Base-by-base conservation (phyloP, 2,797 vertebrate species). In the Erithacus rubecula region DNA sequence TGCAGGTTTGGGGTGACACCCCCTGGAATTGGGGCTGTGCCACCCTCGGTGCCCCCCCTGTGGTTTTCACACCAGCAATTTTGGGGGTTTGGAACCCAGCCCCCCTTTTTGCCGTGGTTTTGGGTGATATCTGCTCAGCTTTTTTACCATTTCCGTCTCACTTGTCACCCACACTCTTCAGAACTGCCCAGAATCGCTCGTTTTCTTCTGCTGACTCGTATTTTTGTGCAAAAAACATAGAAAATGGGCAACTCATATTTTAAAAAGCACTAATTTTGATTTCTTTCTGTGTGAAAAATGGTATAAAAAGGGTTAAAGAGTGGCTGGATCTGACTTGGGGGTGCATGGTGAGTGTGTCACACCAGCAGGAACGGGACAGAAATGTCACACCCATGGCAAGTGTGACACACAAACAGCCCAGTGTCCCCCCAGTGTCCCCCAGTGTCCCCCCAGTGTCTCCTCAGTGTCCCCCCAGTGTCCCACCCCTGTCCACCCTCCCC, bases 191-290 rank as follows among this genome's bases (percentile, higher is more conserved):
- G 43, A 47, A 24, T 11, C 0, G 4, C 9, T 44, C 2, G 0
- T 55, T 58, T 58, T n/a, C 23, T 47, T 19, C 16, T 63, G 58
- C 34, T 9, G 51, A 2, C 41, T 49, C 36, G 6, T 5, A 1
- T 12, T 56, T 21, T 12, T 11, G 30, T 20, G 20, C 9, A n/a
- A n/a, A 29, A n/a, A 15, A 5, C 0, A 3, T 5, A 19, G 10
- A 37, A 83, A 46, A 64, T 0, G 2, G 34, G 30, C 5, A n/a
- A 17, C 0, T 0, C 0, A 1, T 17, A 9, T 17, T 47, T 47
- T 6, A 69, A 47, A 52, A 10, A 26, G 1, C 4, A 6, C 15
- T 4, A 7, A 14, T 41, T 52, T 63, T 3, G 9, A 2, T 7
- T n/a, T 7, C n/a, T 29, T 29, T 3, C 4, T 19, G 43, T 5